Evolutionary conservation across 2,113 vertebrate species (phyloP), one percentile per base, ranked within the genome.

Genomic region (Andinoacara biseriatus): DNA sequence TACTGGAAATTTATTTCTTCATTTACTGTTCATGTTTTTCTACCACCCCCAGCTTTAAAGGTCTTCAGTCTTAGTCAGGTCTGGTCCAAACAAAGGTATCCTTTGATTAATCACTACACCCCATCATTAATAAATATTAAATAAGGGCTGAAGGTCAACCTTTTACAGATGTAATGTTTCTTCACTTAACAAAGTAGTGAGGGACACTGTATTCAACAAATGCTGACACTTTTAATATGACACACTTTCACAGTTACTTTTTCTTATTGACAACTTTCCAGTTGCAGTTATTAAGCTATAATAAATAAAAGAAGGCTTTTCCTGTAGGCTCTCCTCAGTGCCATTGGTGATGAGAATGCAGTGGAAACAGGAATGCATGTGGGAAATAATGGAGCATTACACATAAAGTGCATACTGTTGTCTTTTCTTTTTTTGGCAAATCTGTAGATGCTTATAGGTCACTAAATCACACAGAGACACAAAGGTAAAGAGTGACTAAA

Each of bases 251-350:
- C 82, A 63, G 87, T 74, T 87, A 83, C 82, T 90, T 87, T 89
- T 87, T 93, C 89, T 88, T 91, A 87, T 90, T 92, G 86, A 93
- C 83, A 77, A 56, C 84, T 89, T 92, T 83, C 80, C 87, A 69
- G 84, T 86, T 76, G 81, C 84, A 33, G 87, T 94, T 93, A 93
- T 93, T 91, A 92, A 92, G 83, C 67, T 59, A 85, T 90, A 90
- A 90, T 88, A 92, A 92, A 91, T 92, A 87, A 90, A 78, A 80
- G 72, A 85, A 83, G 65, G 83, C 82, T 26, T 84, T 80, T 91
- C 82, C 85, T 26, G 8, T 62, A 86, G 84, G 74, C 82, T 78
- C 60, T 67, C 76, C 61, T 77, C 62, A 65, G 81, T 85, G 81
- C 74, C 58, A 74, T 13, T 10, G 38, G 76, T 90, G 87, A 90